Evolutionary conservation across 1,140 invertebrate species (phyloP).

Genomic region (Hypsibius dujardini): DNA sequence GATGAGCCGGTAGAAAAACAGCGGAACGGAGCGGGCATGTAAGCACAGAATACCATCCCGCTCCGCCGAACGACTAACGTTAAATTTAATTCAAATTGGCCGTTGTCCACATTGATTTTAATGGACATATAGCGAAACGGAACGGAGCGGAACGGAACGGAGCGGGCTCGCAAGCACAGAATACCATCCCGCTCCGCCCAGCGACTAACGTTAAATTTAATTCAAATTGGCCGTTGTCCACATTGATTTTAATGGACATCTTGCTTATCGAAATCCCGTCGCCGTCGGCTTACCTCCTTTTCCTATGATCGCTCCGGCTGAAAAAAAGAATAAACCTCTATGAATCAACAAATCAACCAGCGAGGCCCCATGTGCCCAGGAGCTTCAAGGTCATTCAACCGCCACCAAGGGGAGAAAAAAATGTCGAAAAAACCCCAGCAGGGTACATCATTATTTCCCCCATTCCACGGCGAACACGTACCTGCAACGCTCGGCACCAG

Average conservation of each 20-base stretch:
- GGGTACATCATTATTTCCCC: too few species aligned
- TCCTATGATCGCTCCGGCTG: conserved; percentile 83
- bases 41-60: not conserved
- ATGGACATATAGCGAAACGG: not conserved
- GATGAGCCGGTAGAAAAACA: not conserved
- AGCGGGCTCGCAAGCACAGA: not conserved
- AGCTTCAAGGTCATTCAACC: too few species aligned
- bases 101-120: not conserved
- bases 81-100: not conserved
- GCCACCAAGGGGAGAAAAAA: too few species aligned
- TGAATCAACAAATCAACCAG: too few species aligned
- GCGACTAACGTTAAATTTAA: not conserved
- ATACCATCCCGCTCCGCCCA: not conserved
- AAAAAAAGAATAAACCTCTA: not conserved
- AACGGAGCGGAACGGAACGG: not conserved
- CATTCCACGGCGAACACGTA: too few species aligned
- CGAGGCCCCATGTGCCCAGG: too few species aligned
- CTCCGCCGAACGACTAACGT: not conserved
- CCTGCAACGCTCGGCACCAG: too few species aligned
- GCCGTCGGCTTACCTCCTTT: conserved; percentile 51
- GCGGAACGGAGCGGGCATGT: not conserved
- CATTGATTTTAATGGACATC: not conserved
- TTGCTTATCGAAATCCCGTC: not conserved
- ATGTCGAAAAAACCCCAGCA: too few species aligned
- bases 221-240: not conserved